phyloP scores from a whole-genome alignment of 2,797 vertebrate genomes.

The Poecilia velifera region DNA sequence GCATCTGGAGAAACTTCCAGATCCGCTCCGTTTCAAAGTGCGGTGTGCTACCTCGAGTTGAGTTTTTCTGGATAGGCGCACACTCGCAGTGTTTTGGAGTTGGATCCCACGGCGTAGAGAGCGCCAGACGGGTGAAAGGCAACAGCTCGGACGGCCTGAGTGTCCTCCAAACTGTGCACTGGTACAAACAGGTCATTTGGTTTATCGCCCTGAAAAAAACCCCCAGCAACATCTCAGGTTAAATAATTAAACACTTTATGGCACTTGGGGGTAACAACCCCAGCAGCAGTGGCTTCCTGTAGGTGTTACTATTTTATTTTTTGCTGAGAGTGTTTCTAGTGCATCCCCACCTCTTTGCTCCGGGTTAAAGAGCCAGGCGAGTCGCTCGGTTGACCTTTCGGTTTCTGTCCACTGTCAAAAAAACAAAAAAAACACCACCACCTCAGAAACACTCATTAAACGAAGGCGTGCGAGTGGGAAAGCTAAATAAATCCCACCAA shows the following conservation, averaged over 20 bases:
- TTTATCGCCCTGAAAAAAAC: slow-evolving; percentile 63
- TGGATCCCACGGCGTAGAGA: slow-evolving; percentile 94
- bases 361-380: slow-evolving; percentile 63
- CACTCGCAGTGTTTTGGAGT: slow-evolving; percentile 95
- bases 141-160: slow-evolving; percentile 95
- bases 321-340: background rate
- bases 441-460: background rate
- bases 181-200: slow-evolving; percentile 68
- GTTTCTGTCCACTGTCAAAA: slow-evolving; percentile 65
- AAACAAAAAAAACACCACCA: slow-evolving; percentile 2
- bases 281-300: background rate
- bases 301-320: background rate
- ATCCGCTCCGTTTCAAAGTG: background rate
- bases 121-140: slow-evolving; percentile 94
- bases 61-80: slow-evolving; percentile 93
- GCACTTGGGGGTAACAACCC: no score
- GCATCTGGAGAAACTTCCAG: background rate
- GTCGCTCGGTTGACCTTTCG: slow-evolving; percentile 41
- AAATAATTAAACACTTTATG: background rate
- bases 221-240: background rate
- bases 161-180: slow-evolving; percentile 91
- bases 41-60: slow-evolving; percentile 83
- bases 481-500: slow-evolving; percentile 55
- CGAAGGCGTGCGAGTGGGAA: background rate
- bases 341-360: slow-evolving; percentile 66